A percentile compares a stretch with the other conserved stretches of the same genome.
Conservation (phyloP, 2,113 vertebrate genomes). For the Panurus biarmicus region DNA sequence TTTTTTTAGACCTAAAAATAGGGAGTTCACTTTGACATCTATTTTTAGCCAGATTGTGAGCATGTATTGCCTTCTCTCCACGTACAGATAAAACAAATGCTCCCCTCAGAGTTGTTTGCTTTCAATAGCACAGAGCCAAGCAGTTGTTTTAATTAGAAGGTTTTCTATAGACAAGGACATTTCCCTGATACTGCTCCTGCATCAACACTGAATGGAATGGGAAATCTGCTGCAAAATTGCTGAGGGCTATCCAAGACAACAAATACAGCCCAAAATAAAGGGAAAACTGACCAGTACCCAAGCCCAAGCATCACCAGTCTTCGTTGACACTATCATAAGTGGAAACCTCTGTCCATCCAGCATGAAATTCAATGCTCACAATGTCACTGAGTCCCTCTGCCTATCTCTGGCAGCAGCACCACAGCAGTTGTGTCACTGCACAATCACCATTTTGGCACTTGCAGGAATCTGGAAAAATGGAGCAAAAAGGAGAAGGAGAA, state of each 20-base stretch:
- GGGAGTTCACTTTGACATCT: neutral
- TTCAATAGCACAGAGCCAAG: neutral
- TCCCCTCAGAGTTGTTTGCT: slow-evolving; percentile 40
- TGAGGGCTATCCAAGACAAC: neutral
- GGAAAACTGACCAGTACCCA: neutral
- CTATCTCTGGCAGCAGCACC: neutral
- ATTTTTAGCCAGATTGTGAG: neutral
- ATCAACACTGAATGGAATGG: neutral
- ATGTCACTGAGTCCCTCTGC: neutral
- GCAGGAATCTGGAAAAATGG: neutral
- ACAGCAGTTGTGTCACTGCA: neutral
- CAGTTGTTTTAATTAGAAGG: slow-evolving; percentile 29
- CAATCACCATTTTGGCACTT: neutral
- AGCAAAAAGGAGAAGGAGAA: neutral
- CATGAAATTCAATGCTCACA: neutral
- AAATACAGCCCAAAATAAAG: neutral
- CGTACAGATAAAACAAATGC: neutral
- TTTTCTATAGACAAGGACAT: neutral
- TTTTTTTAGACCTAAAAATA: neutral
- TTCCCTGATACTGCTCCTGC: neutral
- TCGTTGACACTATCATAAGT: neutral
- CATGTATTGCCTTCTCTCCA: slow-evolving; percentile 9
- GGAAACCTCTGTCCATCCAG: neutral
- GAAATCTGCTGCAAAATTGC: neutral
- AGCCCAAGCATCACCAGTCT: neutral